phyloP scores from a whole-genome alignment of 2,888 invertebrate species.

The Nysson spinosus region DNA sequence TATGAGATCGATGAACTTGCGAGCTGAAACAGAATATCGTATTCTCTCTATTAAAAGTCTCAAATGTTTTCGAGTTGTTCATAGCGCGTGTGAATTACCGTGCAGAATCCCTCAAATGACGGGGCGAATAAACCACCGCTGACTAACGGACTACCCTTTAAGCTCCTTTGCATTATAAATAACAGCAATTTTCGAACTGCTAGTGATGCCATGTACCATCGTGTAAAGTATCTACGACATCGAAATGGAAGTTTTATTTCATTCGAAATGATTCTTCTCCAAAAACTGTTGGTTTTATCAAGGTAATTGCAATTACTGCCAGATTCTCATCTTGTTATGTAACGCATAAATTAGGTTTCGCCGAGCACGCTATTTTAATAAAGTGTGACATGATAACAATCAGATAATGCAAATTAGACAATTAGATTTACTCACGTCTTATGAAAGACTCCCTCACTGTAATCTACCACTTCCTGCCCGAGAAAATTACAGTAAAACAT shows the following conservation, averaged over 20 bases:
- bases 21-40: slow-evolving; percentile 9
- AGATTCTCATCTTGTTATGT: too few relatives aligned
- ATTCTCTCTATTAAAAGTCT: too few relatives aligned
- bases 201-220: slow-evolving; percentile 1
- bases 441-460: slow-evolving; percentile 1
- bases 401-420: too few relatives aligned
- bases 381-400: too few relatives aligned
- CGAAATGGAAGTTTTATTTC: too few relatives aligned
- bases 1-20: slow-evolving; percentile 3
- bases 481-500: slow-evolving; percentile 8
- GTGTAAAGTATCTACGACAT: neutral
- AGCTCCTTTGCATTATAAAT: neutral
- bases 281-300: too few relatives aligned
- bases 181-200: neutral
- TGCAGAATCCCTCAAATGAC: slow-evolving; percentile 1
- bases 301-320: too few relatives aligned
- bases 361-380: too few relatives aligned
- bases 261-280: too few relatives aligned
- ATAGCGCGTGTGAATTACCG: too few relatives aligned
- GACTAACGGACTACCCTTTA: neutral
- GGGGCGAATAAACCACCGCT: neutral
- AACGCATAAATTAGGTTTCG: too few relatives aligned
- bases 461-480: slow-evolving; percentile 16
- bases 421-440: slow-evolving; percentile 11
- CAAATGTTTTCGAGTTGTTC: too few relatives aligned